Base-by-base conservation (phyloP, 2,888 invertebrate species). In the Endotricha flammealis region DNA sequence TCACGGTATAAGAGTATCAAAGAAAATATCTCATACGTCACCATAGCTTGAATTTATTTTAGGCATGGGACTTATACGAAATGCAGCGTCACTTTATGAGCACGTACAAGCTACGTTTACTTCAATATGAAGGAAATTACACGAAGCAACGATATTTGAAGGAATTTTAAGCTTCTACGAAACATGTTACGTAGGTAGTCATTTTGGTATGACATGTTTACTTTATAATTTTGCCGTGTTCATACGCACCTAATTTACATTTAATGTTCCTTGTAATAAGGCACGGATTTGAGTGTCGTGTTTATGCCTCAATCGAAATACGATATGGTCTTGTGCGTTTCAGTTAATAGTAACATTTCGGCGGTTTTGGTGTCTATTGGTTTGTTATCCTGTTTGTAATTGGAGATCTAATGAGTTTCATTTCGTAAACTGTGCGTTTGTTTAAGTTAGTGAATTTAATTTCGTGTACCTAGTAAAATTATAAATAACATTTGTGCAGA, bases 141-240 rank as follows among this genome's bases (percentile, higher is more conserved):
- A 60, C 53, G 47, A 50, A 63, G 59, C 60, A 55, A 41, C 52
- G 57, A 57, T 56, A 59, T 68, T 69, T 64, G 52, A 64, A 62
- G 61, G 57, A 58, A 64, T 61, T 66, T 62, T 64, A 59, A 63
- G 65, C 57, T 51, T 50, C 52, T 43, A 39, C 53, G 50, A 55
- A 69, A 69, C 64, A 56, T 64, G 64, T 63, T 55, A 64, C 55
- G 57, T 52, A 54, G 57, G 53, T 60, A 55, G n/a, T n/a, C n/a
- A n/a, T n/a, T 65, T 64, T 59, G 57, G 40, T 58, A 60, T 64
- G 63, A 62, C 64, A 55, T 55, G 49, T 53, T 59, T 53, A 55
- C 61, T 58, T 60, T 55, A 59, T 60, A 60, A 63, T 61, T 57
- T 53, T 40, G 41, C 35, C 40, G 37, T 42, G 44, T 41, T 39